Evolutionary conservation across 2,888 invertebrate genomes (phyloP), one percentile per base, ranked within the genome.

Genomic region (Leucozona laternaria): DNA sequence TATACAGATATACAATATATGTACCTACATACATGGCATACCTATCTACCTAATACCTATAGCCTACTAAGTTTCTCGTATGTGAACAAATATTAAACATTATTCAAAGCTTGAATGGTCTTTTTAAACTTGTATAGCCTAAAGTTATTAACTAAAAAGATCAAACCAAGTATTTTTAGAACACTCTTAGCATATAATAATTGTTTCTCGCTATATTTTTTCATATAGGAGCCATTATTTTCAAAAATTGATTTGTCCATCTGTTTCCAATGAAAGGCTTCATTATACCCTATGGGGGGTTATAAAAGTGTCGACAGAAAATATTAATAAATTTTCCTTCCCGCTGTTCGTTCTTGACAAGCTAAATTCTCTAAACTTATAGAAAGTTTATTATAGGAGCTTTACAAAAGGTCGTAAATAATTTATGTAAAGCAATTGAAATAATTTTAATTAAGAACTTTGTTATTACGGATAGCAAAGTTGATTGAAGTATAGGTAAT

Each of bases 401-500:
- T 55, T 31, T 31, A 55, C n/a, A 28, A 55, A 53, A 22, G 25
- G 57, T 57, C 57, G 31, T 57, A 57, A 57, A 57, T 34, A 31
- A 57, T 57, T 57, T 57, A 57, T 57, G 57, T 17, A 17, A 31
- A 31, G 31, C 31, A 57, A 57, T 57, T 57, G 57, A 57, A 57
- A 17, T 57, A 17, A 57, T 57, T 57, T 34, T 11, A 57, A 57
- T 57, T 57, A 57, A 34, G 57, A 57, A 57, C 28, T 55, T 31
- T 55, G 28, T 55, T 55, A 28, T n/a, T 28, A 28, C 55, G 31
- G 20, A 57, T 17, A 57, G 31, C 31, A 57, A 57, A 57, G 57
- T 57, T 57, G 57, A 57, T 31, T 31, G 57, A 57, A 57, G 17
- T 31, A 57, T 57, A 34, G 57, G 17, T 57, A 57, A 57, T 57